Percentiles rank a stretch among this genome's conserved stretches.
Evolutionary conservation across 2,113 vertebrate genomes (phyloP).

Genomic region (Amia ocellicauda): DNA sequence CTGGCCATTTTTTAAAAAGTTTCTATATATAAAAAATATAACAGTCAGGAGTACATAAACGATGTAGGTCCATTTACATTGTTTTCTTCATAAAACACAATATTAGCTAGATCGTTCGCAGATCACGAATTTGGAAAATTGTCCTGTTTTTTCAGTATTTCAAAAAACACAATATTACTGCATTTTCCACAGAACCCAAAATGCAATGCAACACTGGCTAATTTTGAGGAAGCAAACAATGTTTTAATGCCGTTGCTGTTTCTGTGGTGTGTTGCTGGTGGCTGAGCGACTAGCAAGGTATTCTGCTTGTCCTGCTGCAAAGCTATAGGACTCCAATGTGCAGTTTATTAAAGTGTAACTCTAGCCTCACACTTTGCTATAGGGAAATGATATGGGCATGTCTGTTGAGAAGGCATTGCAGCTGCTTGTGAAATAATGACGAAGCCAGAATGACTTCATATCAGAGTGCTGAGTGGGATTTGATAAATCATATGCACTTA

Average conservation of each 20-base stretch:
- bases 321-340: neutral
- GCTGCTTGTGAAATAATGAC: conserved; percentile 40
- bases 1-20: too few relatives aligned
- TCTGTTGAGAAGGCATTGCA: conserved; percentile 30
- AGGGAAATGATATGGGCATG: conserved; percentile 23
- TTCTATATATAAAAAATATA: too few relatives aligned
- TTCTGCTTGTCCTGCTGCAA: neutral
- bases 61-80: too few relatives aligned
- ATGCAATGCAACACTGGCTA: too few relatives aligned
- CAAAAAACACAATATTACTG: too few relatives aligned
- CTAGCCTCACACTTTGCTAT: conserved; percentile 32
- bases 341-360: conserved; percentile 21
- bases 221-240: neutral
- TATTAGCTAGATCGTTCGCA: too few relatives aligned
- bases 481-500: conserved; percentile 26
- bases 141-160: too few relatives aligned
- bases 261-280: neutral
- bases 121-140: too few relatives aligned
- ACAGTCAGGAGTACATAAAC: too few relatives aligned
- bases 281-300: neutral
- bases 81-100: too few relatives aligned
- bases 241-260: neutral
- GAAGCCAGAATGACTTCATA: conserved; percentile 38
- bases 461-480: conserved; percentile 22
- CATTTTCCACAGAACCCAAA: too few relatives aligned